Percentiles rank a stretch among this genome's conserved stretches.
These are phyloP conservation scores for Listronotus bonariensis DNA, from an alignment of 1,140 invertebrate species.

Conservation along the genomic window DNA sequence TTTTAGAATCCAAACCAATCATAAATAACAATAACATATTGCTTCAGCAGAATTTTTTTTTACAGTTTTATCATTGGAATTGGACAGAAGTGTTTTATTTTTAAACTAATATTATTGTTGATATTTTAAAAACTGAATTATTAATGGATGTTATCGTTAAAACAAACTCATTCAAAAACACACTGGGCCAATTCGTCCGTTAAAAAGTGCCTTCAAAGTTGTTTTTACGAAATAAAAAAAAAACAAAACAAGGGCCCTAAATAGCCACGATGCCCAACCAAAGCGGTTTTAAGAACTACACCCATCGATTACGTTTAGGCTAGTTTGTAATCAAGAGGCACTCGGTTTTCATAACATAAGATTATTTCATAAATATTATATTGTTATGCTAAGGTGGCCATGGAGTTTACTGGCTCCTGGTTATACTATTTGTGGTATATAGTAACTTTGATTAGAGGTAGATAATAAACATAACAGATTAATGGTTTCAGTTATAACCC, in stretches of 20 bases:
- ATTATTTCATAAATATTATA: slow-evolving; percentile 59
- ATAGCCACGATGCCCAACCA: slow-evolving; percentile 74
- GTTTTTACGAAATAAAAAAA: slow-evolving; percentile 79
- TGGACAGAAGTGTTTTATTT: too few species aligned
- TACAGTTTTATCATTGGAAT: too few species aligned
- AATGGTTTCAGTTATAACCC: slow-evolving; percentile 54
- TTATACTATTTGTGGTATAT: slow-evolving; percentile 58
- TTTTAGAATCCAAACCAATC: too few species aligned
- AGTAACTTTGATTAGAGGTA: slow-evolving; percentile 58
- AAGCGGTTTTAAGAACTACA: slow-evolving; percentile 62
- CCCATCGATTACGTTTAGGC: slow-evolving; percentile 55
- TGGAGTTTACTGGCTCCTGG: slow-evolving; percentile 41
- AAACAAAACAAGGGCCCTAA: slow-evolving; percentile 79
- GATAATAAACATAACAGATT: slow-evolving; percentile 55
- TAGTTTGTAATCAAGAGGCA: slow-evolving; percentile 50
- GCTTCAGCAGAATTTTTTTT: too few species aligned
- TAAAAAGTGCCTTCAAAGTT: slow-evolving; percentile 84
- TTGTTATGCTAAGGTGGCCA: slow-evolving; percentile 56
- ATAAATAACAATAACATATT: too few species aligned
- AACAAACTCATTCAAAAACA: slow-evolving; percentile 61
- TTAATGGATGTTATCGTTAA: slow-evolving; percentile 40
- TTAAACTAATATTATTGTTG: too few species aligned
- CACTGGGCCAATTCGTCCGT: slow-evolving; percentile 86
- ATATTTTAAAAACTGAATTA: slow-evolving; percentile 1
- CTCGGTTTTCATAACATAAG: slow-evolving; percentile 54